Evolutionary conservation across 2,888 invertebrate species (phyloP).

Genomic region (Alitta virens): DNA sequence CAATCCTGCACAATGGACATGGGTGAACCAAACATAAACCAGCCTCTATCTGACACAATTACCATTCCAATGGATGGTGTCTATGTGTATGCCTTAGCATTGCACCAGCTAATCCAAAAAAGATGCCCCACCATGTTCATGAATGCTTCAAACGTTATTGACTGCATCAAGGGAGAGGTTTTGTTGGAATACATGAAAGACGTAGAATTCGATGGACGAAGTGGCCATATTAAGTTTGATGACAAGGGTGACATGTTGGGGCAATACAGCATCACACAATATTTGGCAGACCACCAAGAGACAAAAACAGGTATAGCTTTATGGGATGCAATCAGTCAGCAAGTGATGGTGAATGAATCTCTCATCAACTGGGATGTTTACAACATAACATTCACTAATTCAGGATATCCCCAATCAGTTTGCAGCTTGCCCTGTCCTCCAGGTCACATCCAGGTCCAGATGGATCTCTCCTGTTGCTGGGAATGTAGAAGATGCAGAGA

Average conservation of each 20-base stretch:
- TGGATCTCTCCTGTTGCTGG: constrained; percentile 22
- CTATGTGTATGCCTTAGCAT: neutral
- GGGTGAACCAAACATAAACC: neutral
- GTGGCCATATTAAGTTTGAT: constrained; percentile 2
- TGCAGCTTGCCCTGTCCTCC: neutral
- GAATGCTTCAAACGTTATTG: neutral
- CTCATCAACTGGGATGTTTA: neutral
- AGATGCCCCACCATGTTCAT: neutral
- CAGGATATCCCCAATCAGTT: neutral
- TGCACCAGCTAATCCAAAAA: neutral
- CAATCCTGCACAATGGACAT: neutral
- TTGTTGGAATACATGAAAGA: constrained; percentile 4
- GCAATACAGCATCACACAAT: constrained; percentile 3
- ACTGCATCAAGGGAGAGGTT: neutral
- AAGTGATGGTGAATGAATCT: neutral
- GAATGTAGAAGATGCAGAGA: constrained; percentile 25
- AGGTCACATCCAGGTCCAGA: constrained; percentile 4
- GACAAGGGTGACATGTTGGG: constrained; percentile 1
- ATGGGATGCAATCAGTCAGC: neutral
- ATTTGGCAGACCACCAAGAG: neutral
- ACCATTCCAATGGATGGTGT: constrained; percentile 5
- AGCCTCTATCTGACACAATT: neutral
- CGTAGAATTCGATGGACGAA: neutral
- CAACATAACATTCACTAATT: neutral
- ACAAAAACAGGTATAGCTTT: neutral